Base-by-base conservation (phyloP, 2,113 vertebrate genomes). In the Prionailurus bengalensis region DNA sequence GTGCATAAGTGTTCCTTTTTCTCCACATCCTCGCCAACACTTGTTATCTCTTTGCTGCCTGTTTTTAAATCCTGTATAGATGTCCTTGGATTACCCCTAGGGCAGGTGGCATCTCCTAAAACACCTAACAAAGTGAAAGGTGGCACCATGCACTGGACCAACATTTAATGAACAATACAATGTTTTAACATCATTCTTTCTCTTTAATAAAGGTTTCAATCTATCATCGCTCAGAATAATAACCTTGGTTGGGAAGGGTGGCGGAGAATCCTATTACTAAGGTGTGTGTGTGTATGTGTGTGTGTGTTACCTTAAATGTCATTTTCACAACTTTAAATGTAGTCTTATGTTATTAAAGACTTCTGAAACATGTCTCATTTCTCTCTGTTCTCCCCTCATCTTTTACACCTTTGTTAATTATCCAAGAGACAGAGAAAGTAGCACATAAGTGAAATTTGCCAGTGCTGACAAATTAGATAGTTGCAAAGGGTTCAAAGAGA, bases 321-420 rank as follows among this genome's bases (percentile, higher is more conserved):
- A 0, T 97, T 95, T 95, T 91, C 82, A 76, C 71, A 73, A 91
- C 93, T 89, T 89, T 95, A 96, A 96, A 78, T 78, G 82, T 71
- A 71, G 84, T 90, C 80, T 63, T 85, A 39, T 25, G 63, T 71
- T 90, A 95, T 93, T 92, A 97, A 96, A 97, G 97, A 86, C 39
- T 80, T 79, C 61, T 81, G 33, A 95, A 95, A 91, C 84, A 92
- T 42, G 31, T 84, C 74, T 93, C 29, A 23, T 86, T 91, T 91
- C 78, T 83, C 96, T 95, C 74, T 94, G 31, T 74, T 73, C 66
- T 86, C 39, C n/a, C 36, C 12, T 82, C 1, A 13, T 91, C 85
- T 93, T 97, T 98, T 89, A 96, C 93, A 96, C 96, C 88, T 97
- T 58, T 53, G 66, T 45, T 98, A 97, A 96, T 97, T 95, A 95